These are phyloP conservation scores for Myodes glareolus DNA, from an alignment of 2,113 vertebrate species.

Conservation along the genomic window DNA sequence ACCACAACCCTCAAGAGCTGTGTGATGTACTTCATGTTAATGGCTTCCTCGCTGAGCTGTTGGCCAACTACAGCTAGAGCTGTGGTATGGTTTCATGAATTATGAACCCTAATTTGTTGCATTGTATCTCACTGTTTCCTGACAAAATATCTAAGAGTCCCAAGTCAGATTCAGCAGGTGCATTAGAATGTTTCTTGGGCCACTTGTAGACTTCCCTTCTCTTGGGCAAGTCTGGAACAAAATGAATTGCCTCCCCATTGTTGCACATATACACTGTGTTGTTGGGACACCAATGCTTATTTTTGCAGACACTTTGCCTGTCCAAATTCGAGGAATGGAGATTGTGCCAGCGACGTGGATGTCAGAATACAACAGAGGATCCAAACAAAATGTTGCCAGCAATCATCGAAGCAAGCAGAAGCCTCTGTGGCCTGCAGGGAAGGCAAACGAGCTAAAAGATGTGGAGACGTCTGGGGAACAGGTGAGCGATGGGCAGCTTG, in stretches of 20 bases:
- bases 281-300: neutral
- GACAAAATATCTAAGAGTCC: neutral
- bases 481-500: neutral
- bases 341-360: neutral
- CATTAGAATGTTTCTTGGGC: neutral
- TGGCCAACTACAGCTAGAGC: neutral
- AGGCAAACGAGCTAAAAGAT: neutral
- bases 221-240: neutral
- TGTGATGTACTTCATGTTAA: fast-evolving
- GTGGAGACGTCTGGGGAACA: neutral
- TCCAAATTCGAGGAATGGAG: neutral
- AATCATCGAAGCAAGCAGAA: neutral
- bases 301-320: neutral
- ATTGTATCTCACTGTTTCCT: neutral
- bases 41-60: neutral
- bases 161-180: neutral
- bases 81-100: neutral
- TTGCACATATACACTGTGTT: fast-evolving
- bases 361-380: neutral
- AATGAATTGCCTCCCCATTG: neutral
- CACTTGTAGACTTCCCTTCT: neutral
- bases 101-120: neutral
- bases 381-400: fast-evolving
- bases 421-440: neutral
- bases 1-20: neutral